Percentiles rank a stretch among this genome's conserved stretches.
Conservation (phyloP, 2,888 invertebrate species). For the Julus scandinavius region DNA sequence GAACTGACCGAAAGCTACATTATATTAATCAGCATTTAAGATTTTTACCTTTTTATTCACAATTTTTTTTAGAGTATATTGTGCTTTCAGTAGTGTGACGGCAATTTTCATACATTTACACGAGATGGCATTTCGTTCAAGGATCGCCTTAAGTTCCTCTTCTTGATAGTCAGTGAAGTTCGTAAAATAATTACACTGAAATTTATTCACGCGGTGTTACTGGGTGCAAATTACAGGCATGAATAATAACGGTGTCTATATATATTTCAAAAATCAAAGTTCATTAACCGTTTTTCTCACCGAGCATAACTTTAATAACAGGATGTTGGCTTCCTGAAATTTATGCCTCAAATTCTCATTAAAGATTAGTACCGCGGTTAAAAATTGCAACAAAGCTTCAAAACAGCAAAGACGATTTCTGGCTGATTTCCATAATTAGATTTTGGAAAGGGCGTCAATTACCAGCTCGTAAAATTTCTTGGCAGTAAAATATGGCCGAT, state of each 20-base stretch:
- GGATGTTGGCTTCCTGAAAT: constrained; percentile 34
- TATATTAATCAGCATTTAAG: no score
- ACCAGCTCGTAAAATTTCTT: neutral
- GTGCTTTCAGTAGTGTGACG: neutral
- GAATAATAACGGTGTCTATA: constrained; percentile 16
- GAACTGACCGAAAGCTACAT: no score
- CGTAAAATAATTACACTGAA: neutral
- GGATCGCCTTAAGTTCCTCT: neutral
- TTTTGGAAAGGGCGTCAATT: constrained; percentile 15
- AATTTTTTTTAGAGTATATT: neutral
- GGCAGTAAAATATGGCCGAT: constrained; percentile 2
- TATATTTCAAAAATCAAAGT: constrained; percentile 19
- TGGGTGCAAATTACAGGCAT: constrained; percentile 7
- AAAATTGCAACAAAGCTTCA: neutral
- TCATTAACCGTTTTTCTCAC: constrained; percentile 34
- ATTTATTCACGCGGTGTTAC: constrained; percentile 25
- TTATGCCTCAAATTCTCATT: constrained; percentile 16
- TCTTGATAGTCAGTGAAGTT: neutral
- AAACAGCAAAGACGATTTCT: neutral
- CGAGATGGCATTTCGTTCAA: no score
- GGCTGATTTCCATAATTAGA: constrained; percentile 24
- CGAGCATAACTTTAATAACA: constrained; percentile 12
- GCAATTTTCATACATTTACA: neutral
- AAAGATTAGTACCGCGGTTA: neutral
- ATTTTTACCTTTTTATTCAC: no score